Percentiles rank a stretch among this genome's conserved stretches.
These are phyloP conservation scores for Laupala kohalensis DNA, from an alignment of 1,140 invertebrate species.

Conservation along the genomic window DNA sequence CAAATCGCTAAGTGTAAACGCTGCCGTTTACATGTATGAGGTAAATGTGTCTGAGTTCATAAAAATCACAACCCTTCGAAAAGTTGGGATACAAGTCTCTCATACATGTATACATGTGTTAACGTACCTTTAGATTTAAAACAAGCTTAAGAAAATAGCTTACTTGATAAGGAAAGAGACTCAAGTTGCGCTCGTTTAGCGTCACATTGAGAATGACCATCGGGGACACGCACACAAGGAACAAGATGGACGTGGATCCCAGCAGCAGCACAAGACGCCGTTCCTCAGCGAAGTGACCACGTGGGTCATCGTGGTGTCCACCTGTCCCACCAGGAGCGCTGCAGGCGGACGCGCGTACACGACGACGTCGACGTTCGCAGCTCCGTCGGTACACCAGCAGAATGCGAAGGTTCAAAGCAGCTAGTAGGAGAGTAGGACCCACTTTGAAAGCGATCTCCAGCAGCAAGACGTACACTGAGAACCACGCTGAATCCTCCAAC, in stretches of 20 bases:
- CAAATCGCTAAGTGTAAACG: too few relatives aligned
- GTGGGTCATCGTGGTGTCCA: conserved; percentile 33
- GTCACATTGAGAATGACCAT: conserved; percentile 61
- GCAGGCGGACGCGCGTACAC: conserved; percentile 17
- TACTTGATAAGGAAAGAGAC: conserved; percentile 48
- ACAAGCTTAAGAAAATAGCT: too few relatives aligned
- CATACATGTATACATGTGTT: too few relatives aligned
- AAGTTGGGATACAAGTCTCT: too few relatives aligned
- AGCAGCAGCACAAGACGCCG: conserved; percentile 50
- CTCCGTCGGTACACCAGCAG: conserved; percentile 52
- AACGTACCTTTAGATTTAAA: too few relatives aligned
- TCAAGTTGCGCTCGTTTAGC: conserved; percentile 44
- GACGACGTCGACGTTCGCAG: conserved; percentile 42
- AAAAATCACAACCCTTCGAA: too few relatives aligned
- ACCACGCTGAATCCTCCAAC: conserved; percentile 19
- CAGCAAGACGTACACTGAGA: conserved; percentile 43
- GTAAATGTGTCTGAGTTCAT: too few relatives aligned
- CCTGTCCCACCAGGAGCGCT: conserved; percentile 31
- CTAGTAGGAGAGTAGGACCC: conserved; percentile 49
- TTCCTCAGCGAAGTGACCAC: conserved; percentile 48
- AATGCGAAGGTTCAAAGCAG: conserved; percentile 52
- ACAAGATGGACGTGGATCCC: conserved; percentile 56
- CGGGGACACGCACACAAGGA: conserved; percentile 59
- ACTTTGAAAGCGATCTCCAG: conserved; percentile 52
- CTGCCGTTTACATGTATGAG: too few relatives aligned